phyloP scores from a whole-genome alignment of 2,888 invertebrate species.

The Aphidius colemani region DNA sequence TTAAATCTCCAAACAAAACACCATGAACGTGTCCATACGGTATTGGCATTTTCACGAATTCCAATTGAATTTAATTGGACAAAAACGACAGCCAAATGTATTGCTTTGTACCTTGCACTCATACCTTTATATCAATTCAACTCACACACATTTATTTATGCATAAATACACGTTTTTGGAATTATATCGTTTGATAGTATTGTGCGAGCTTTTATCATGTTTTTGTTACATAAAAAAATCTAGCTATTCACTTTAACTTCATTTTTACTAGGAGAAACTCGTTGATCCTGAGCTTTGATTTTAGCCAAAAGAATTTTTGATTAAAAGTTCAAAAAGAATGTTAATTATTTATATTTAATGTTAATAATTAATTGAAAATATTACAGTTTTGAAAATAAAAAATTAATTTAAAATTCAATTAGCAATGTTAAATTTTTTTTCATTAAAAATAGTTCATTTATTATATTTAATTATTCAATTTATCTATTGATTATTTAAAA shows the following conservation, averaged over 20 bases:
- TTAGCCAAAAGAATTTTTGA: no score
- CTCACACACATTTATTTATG: background rate
- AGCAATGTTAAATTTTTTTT: no score
- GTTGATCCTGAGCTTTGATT: background rate
- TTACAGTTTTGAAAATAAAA: no score
- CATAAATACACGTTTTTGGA: background rate
- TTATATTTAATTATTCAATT: no score
- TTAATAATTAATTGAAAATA: no score
- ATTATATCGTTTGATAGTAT: background rate
- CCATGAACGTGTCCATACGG: slow-evolving; percentile 52
- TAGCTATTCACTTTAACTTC: background rate
- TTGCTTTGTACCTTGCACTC: background rate
- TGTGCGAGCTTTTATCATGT: background rate
- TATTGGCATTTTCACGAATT: slow-evolving; percentile 58
- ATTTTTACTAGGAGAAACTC: background rate
- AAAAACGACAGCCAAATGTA: slow-evolving; percentile 34
- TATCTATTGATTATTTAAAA: no score
- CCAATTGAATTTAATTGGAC: slow-evolving; percentile 59
- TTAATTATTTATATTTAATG: no score
- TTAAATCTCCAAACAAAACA: slow-evolving; percentile 47
- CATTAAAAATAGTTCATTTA: no score
- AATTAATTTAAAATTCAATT: no score
- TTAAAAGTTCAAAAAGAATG: no score
- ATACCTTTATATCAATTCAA: background rate
- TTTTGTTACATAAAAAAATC: background rate